Evolutionary conservation across 2,113 vertebrate species (phyloP).

Genomic region (Syrrhaptes paradoxus): DNA sequence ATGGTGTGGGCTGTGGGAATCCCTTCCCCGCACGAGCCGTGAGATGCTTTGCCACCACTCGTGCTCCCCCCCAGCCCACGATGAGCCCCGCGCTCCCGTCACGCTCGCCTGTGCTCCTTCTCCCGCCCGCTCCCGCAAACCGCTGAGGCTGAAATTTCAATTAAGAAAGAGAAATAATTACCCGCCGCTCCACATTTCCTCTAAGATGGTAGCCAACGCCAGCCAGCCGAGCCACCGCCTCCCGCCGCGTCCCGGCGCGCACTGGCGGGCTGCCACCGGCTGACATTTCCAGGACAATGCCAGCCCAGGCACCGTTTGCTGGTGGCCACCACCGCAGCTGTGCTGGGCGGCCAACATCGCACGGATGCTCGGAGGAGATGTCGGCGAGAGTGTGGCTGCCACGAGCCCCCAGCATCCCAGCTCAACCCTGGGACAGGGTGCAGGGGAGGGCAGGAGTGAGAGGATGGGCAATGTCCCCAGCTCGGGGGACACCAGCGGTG

Average conservation of each 20-base stretch:
- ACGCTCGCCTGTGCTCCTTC: slow-evolving; percentile 27
- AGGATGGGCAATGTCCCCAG: background rate
- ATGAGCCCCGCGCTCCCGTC: background rate
- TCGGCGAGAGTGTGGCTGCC: background rate
- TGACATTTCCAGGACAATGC: slow-evolving; percentile 33
- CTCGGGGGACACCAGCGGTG: background rate
- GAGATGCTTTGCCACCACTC: slow-evolving; percentile 12
- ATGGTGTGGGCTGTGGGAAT: background rate
- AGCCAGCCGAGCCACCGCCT: slow-evolving; percentile 29
- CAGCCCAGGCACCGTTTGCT: background rate
- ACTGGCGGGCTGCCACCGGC: background rate
- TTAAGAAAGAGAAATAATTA: slow-evolving; percentile 78
- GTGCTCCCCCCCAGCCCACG: background rate
- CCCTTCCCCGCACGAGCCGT: background rate
- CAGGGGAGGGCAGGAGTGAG: background rate
- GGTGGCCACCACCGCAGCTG: background rate
- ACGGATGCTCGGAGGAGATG: background rate
- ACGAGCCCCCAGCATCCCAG: accelerated
- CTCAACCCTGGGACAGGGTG: background rate
- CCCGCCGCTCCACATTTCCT: slow-evolving; percentile 42
- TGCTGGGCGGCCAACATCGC: background rate
- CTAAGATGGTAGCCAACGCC: slow-evolving; percentile 60
- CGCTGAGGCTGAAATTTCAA: slow-evolving; percentile 79
- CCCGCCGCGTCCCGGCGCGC: slow-evolving; percentile 15
- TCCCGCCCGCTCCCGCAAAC: slow-evolving; percentile 27